phyloP scores from a whole-genome alignment of 2,888 invertebrate species.

The Drosophila lacicola region DNA sequence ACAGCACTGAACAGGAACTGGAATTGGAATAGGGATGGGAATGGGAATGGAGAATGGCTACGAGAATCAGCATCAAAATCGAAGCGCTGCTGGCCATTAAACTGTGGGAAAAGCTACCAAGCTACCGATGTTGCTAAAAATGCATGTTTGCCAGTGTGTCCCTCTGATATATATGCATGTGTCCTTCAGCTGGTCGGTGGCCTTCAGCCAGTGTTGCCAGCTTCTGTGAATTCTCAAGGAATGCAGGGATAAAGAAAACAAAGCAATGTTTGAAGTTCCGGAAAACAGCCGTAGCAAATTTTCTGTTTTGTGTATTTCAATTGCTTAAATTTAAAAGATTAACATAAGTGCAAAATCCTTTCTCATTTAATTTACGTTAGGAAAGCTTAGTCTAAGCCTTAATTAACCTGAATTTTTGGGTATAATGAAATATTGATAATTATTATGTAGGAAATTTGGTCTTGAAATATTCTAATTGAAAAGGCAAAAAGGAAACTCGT shows the following conservation, averaged over 20 bases:
- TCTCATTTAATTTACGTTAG: no score
- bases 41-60: conserved; percentile 27
- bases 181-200: conserved; percentile 31
- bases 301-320: no score
- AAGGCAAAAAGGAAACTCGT: no score
- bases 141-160: conserved; percentile 69
- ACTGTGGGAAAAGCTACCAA: conserved; percentile 31
- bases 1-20: conserved; percentile 58
- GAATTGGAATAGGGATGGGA: conserved; percentile 19
- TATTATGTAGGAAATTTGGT: no score
- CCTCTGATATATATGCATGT: conserved; percentile 34
- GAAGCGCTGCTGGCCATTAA: conserved; percentile 30
- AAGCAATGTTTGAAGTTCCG: neutral
- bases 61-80: conserved; percentile 28
- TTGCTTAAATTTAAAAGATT: no score
- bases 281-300: no score
- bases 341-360: no score
- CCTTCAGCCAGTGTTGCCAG: conserved; percentile 12
- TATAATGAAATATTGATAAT: no score
- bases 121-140: conserved; percentile 49
- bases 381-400: no score
- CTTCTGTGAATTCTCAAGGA: neutral
- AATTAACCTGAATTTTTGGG: no score
- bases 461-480: no score
- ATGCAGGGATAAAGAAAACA: neutral